Evolutionary conservation across 2,797 vertebrate species (phyloP), one percentile per base, ranked within the genome.

Genomic region (Fringilla coelebs): DNA sequence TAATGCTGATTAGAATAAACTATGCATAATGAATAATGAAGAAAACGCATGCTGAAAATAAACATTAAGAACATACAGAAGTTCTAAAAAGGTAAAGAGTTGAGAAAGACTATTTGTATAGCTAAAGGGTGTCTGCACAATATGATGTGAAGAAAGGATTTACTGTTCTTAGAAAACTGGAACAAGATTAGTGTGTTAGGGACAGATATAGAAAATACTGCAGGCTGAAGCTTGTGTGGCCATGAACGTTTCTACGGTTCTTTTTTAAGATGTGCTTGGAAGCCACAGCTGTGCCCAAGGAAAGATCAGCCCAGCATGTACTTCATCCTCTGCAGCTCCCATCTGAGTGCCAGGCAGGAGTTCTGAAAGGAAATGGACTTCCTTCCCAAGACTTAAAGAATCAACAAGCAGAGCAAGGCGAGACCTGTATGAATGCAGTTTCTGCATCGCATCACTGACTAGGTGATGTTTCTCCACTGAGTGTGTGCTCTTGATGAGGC

Each of bases 201-300:
- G 29, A 52, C 6, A 77, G 31, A 17, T 72, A 72, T 1, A 38
- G 18, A 43, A 89, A 87, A 87, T 41, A 57, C 9, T 65, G 24
- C 26, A 31, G 12, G 26, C 19, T 84, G 89, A 75, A 85, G 68
- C 7, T 57, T 38, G 8, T 71, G 17, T 63, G 38, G 19, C 9
- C 17, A 25, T 11, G 5, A 61, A 10, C 2, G 0, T n/a, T 77
- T 25, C 14, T 21, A 14, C 0, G 0, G 22, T 45, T 83, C 17
- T 81, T 67, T 67, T 52, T 40, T 75, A 81, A 89, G 25, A 38
- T 9, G 29, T 3, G 2, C 8, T 52, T 77, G 51, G 49, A 68
- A 71, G 29, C 15, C 76, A 46, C 25, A 63, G 5, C 40, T 83
- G 13, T 58, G 15, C 7, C 38, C 28, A 29, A 34, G 34, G 19